These are phyloP conservation scores for Globia sparganii DNA, from an alignment of 2,888 invertebrate genomes.

Conservation along the genomic window DNA sequence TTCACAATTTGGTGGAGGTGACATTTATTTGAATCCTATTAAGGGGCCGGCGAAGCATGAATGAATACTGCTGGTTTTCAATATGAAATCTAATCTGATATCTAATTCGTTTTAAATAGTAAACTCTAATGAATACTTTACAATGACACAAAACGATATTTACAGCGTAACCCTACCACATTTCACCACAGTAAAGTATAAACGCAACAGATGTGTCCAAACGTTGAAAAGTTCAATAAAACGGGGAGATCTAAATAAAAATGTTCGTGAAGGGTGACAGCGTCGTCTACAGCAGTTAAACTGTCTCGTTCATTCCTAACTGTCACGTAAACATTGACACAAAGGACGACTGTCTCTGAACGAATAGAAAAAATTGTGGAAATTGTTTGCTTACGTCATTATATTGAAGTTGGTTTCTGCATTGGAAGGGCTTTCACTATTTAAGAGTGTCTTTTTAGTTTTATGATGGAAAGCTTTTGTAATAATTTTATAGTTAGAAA, in stretches of 20 bases:
- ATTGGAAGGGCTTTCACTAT: conserved; percentile 19
- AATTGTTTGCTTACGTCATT: conserved; percentile 29
- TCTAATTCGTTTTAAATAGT: neutral
- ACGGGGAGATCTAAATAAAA: conserved; percentile 64
- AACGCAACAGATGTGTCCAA: conserved; percentile 53
- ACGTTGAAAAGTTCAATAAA: conserved; percentile 60
- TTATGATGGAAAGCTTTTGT: conserved; percentile 27
- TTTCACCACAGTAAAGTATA: conserved; percentile 9
- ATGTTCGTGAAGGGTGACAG: conserved; percentile 56
- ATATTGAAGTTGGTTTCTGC: conserved; percentile 11
- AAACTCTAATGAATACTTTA: neutral
- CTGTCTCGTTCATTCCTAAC: conserved; percentile 64
- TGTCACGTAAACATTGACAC: conserved; percentile 62
- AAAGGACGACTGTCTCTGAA: conserved; percentile 52
- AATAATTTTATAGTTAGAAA: conserved; percentile 1
- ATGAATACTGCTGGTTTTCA: neutral
- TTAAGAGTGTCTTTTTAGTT: conserved; percentile 14
- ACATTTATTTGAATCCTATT: neutral
- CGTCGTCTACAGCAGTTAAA: conserved; percentile 57
- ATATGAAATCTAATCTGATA: neutral
- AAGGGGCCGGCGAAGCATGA: too few species aligned
- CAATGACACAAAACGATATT: conserved; percentile 22
- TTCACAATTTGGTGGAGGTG: conserved; percentile 18
- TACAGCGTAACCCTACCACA: conserved; percentile 10
- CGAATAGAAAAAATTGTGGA: conserved; percentile 56